Percentiles rank a stretch among this genome's conserved stretches.
Evolutionary conservation across 2,888 invertebrate genomes (phyloP).

Genomic region (Lymantria monacha): DNA sequence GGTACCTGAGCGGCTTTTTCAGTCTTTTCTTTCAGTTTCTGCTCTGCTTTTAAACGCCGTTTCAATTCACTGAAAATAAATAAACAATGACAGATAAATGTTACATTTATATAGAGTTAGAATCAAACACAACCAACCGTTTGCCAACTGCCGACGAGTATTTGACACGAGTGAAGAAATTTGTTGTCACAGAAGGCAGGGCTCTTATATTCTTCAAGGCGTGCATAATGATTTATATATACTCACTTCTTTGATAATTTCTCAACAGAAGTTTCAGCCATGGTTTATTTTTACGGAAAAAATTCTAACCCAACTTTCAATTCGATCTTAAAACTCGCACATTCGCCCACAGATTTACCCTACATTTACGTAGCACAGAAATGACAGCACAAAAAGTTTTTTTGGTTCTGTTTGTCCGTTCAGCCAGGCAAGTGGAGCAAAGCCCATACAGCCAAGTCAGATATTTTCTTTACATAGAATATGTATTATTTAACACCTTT

Average conservation of each 20-base stretch:
- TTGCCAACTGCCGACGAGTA: constrained; percentile 54
- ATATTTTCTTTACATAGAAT: too few relatives aligned
- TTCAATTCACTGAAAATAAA: constrained; percentile 92
- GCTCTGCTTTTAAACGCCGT: constrained; percentile 93
- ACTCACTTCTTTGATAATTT: constrained; percentile 88
- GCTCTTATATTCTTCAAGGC: constrained; percentile 44
- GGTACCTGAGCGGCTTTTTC: constrained; percentile 85
- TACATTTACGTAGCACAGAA: too few relatives aligned
- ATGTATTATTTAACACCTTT: too few relatives aligned
- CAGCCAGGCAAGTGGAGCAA: too few relatives aligned
- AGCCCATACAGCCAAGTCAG: too few relatives aligned
- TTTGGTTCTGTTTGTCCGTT: too few relatives aligned
- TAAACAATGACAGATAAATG: constrained; percentile 39
- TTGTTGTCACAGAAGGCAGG: constrained; percentile 44
- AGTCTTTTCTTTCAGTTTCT: constrained; percentile 95
- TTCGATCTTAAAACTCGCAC: too few relatives aligned
- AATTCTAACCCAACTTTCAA: too few relatives aligned
- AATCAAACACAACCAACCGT: constrained; percentile 61
- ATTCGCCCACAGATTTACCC: too few relatives aligned
- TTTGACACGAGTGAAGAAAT: constrained; percentile 45
- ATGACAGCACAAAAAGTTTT: too few relatives aligned
- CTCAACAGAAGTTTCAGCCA: constrained; percentile 83
- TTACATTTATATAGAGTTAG: constrained; percentile 8
- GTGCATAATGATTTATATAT: constrained; percentile 57
- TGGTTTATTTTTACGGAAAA: constrained; percentile 33